A percentile compares a stretch with the other conserved stretches of the same genome.
These are phyloP conservation scores for Thymelicus sylvestris DNA, from an alignment of 2,888 invertebrate species.

Conservation along the genomic window DNA sequence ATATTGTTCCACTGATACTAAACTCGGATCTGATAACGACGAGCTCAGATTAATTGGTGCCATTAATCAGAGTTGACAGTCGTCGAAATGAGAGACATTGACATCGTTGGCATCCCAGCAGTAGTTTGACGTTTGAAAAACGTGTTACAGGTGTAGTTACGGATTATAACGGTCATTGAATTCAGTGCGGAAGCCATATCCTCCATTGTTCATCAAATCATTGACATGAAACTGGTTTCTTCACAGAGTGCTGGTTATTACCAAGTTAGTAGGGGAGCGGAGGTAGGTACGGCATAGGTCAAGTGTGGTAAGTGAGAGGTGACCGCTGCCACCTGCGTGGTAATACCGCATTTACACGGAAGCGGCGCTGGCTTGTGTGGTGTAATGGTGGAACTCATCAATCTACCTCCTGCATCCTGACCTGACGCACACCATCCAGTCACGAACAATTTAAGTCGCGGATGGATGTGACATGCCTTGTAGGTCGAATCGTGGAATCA, in stretches of 20 bases:
- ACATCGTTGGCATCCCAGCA: too few species aligned
- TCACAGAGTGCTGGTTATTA: too few species aligned
- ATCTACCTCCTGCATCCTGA: constrained; percentile 43
- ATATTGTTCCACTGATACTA: too few species aligned
- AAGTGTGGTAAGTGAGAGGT: neutral
- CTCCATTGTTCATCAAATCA: too few species aligned
- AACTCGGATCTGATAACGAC: neutral
- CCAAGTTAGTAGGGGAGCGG: neutral
- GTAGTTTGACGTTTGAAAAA: too few species aligned
- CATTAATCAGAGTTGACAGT: neutral
- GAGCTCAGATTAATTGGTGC: neutral
- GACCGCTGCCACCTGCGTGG: constrained; percentile 26
- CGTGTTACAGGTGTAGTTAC: too few species aligned
- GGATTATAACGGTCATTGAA: too few species aligned
- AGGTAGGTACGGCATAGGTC: neutral
- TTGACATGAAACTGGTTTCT: too few species aligned
- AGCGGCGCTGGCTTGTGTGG: constrained; percentile 42
- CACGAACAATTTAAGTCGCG: neutral
- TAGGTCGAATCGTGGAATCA: neutral
- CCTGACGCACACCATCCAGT: constrained; percentile 25
- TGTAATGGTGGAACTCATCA: constrained; percentile 50
- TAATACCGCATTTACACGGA: constrained; percentile 52
- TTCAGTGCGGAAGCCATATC: too few species aligned
- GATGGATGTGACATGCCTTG: constrained; percentile 36
- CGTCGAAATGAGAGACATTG: neutral